Evolutionary conservation across 2,888 invertebrate genomes (phyloP), one percentile per base, ranked within the genome.

Genomic region (Drosophila flavopinicola): DNA sequence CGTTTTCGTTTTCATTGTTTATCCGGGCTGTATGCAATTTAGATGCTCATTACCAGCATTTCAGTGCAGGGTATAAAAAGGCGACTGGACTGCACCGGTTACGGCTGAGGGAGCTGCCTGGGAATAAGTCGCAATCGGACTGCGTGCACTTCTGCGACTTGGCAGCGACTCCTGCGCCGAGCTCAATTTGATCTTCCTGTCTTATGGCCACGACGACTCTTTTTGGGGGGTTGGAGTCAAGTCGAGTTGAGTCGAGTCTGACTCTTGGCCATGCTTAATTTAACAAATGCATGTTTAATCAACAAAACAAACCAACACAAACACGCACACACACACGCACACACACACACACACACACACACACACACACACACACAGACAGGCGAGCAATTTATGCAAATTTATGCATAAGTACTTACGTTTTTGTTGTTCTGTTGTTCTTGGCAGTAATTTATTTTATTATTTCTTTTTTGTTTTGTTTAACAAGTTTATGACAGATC

Each of bases 31-130:
- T n/a, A n/a, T n/a, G n/a, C n/a, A n/a, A n/a, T n/a, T n/a, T n/a
- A n/a, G n/a, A n/a, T n/a, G n/a, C n/a, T n/a, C n/a, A n/a, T n/a
- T n/a, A n/a, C n/a, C n/a, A n/a, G n/a, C n/a, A n/a, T n/a, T 24
- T 20, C 5, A 23, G 38, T 39, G 20, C 35, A 44, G 59, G 32
- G 51, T 60, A 61, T 60, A 3, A 1, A 25, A 15, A 27, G 13
- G 30, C 35, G 20, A 39, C 39, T 39, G 51, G 49, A 35, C 32
- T 45, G 59, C 56, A 6, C 30, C 52, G 70, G 75, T 85, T 76
- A 79, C 84, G 88, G 75, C 76, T 79, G 73, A 85, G 60, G 65
- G 77, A 66, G 56, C 54, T 63, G 88, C 87, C 88, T 87, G 87
- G 75, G 87, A 87, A 87, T 51, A 47, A 48, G 37, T 56, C 32